Base-by-base conservation (phyloP, 2,113 vertebrate species). In the Gallinago jamesoni region DNA sequence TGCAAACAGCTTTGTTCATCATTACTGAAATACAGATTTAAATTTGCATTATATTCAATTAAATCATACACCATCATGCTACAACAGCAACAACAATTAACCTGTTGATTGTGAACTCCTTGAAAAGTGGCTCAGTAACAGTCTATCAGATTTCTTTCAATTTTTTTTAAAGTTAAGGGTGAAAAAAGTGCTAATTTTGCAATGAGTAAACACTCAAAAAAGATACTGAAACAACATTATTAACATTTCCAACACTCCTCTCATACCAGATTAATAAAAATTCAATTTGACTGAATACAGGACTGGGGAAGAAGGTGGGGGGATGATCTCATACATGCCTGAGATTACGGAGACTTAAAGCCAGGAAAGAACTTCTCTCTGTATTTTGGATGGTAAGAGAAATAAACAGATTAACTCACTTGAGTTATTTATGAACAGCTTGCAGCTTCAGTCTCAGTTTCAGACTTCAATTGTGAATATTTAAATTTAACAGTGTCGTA, bases 401-500 rank as follows among this genome's bases (percentile, higher is more conserved):
- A 79, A 90, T 47, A 48, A 79, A 94, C 30, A 45, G 56, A 87
- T 90, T 66, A 62, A 72, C 67, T 85, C 41, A 28, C 52, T 39
- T 4, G n/a, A 76, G 53, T 28, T 80, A 92, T 53, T 90, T 77
- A 82, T 25, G 53, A 96, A 60, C 56, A 77, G 75, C 67, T 30
- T 21, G 23, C 70, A 92, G 63, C 74, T 87, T 56, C 59, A 62
- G 39, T 84, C 74, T 43, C 41, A 82, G 80, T 30, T 30, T 47
- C 57, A 87, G 52, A 23, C 53, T 90, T 69, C 39, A 56, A 4
- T 23, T 45, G 43, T 59, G 93, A 69, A 47, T 76, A 92, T 96
- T 95, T 93, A 86, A 96, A 96, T 95, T 84, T 85, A 93, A 94
- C 94, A 85, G 70, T 77, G 50, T 66, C 90, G 92, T 20, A 93